Base-by-base conservation (phyloP, 2,888 invertebrate genomes). In the Athalia circularis region DNA sequence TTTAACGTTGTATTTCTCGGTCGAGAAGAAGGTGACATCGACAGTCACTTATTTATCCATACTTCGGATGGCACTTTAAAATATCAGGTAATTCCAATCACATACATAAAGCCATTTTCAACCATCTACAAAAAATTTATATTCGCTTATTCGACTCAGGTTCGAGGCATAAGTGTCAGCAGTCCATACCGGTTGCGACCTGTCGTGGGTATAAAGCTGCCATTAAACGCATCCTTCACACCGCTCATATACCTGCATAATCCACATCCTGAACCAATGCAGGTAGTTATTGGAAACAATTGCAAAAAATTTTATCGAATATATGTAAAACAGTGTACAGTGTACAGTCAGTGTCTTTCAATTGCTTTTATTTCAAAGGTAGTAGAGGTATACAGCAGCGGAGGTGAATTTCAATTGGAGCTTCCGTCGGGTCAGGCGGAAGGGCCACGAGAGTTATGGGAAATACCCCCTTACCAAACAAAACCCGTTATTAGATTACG, bases 1-100 rank as follows among this genome's bases (percentile, higher is more conserved):
- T 98, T 99, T 92, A 97, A 96, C 92, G 97, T 99, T 86, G 97
- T 98, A 83, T 99, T 98, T 92, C 93, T 99, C 86, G 98, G 98
- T 54, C 94, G 98, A 87, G 95, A 96, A 91, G 95, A 97, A 91
- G 98, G 98, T 81, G 94, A 94, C 87, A 95, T 96, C 83, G 94
- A 96, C 90, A 96, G 97, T 89, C 95, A 94, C 89, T 93, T 99
- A 87, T 96, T 95, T 91, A 96, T 99, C 88, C 98, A 98, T 91
- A 98, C 99, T 57, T 97, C 98, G 80, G 95, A 96, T 90, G 99
- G 99, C 82, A 95, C 96, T 84, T 94, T 97, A 89, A 95, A 95
- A 90, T 97, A 97, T 91, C 94, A 95, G 87, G 97, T 96, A 91
- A 90, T 89, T 87, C 59, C 45, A 48, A 68, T 57, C 77, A 11